Base-by-base conservation (phyloP, 2,888 invertebrate genomes). In the Alviniconcha strummeri region DNA sequence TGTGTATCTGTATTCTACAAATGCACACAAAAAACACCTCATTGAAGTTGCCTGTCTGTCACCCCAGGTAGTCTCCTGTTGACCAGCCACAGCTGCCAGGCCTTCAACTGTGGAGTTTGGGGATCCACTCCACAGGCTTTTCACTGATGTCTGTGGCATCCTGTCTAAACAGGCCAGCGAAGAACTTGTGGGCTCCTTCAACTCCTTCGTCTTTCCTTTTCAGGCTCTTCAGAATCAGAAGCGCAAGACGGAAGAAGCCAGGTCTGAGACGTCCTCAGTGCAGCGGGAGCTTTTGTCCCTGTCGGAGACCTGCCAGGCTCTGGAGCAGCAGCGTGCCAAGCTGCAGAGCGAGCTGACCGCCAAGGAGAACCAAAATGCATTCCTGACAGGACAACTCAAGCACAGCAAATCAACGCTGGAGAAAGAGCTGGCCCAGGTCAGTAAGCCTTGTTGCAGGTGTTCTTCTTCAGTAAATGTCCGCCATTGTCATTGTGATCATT, bases 221-320 rank as follows among this genome's bases (percentile, higher is more conserved):
- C 57, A 92, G 92, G 91, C 90, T 11, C 86, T 92, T 17, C 89
- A 90, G 78, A 90, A 90, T 74, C 90, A 91, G 84, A 92, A 92
- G 84, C 87, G 90, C 8, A 90, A 90, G 78, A 87, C 87, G 8
- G 90, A 91, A 19, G 90, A 90, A 80, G 92, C 92, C 82, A 90
- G 90, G 83, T 85, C 88, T 52, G 87, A 90, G 80, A 85, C 89
- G 13, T 81, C 88, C 4, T 81, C 86, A 0, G 85, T 91, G 52
- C 89, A 91, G 81, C 85, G 91, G 36, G 92, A 92, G 77, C 88
- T 89, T 64, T 89, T 91, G 86, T 85, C 86, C n/a, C 80, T 92
- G 67, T 88, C 89, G 5, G 91, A 92, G 78, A 80, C 88, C 7
- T 92, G 91, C 84, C 87, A 91, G 76, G 89, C 90, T 8, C 78